Base-by-base conservation (phyloP, 2,888 invertebrate species). In the Clanis bilineata region DNA sequence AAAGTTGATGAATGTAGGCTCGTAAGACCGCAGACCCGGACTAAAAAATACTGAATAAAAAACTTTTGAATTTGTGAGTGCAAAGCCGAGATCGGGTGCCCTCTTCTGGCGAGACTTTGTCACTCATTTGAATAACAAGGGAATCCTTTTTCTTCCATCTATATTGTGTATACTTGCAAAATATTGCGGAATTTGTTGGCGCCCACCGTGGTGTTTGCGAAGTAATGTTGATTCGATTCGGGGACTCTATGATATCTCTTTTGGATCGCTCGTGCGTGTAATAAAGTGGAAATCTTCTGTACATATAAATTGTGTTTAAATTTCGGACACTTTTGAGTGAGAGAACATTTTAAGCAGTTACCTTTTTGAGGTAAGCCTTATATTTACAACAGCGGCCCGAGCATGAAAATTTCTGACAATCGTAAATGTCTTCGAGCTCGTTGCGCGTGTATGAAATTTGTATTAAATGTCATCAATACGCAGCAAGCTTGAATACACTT, bases 111-210 rank as follows among this genome's bases (percentile, higher is more conserved):
- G 64, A 70, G 83, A 86, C 78, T 88, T 87, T 82, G 79, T 81
- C 81, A 75, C 76, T 83, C 78, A 88, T 88, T 88, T 88, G 80
- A 88, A 88, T 88, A 88, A 88, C 88, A 87, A 81, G 85, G 68
- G 75, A 86, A 87, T 83, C 84, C 88, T 86, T 86, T 87, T 86
- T 81, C 76, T 67, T 68, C 66, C 15, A 45, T 56, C 44, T 36
- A 45, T 56, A 58, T 43, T 51, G 44, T 67, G 61, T 62, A 56
- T 61, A 57, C 47, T 64, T 64, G 38, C 68, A 67, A 71, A 72
- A 69, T 66, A 64, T 64, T 55, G 63, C 55, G 62, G 55, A 58
- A 60, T 64, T 62, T 62, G 60, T 60, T 59, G 57, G 25, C 41
- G 43, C 56, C 32, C 59, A 25, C 36, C 56, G 36, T 21, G 51